Conservation (phyloP, 2,797 vertebrate species). For the Tamandua tetradactyla region DNA sequence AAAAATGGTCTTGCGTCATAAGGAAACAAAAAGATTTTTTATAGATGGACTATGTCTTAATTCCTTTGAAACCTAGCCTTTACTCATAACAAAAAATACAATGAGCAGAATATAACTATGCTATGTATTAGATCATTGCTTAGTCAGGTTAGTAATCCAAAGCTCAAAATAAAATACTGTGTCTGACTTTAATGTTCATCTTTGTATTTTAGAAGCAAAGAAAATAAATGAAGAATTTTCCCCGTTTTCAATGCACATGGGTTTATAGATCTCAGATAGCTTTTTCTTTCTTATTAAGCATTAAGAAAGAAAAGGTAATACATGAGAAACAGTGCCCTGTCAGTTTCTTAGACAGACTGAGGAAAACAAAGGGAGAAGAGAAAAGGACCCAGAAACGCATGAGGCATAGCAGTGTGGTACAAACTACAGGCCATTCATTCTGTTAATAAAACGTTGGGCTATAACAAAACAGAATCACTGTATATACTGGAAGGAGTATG, state of each 20-base stretch:
- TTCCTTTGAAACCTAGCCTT: constrained; percentile 39
- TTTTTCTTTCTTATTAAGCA: neutral
- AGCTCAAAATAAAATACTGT: neutral
- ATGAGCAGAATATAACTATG: neutral
- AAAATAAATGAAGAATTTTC: no score
- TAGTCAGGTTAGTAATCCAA: neutral
- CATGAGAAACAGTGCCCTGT: neutral
- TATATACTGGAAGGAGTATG: accelerated
- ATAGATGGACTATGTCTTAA: neutral
- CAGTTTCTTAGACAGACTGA: neutral
- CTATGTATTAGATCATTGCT: neutral
- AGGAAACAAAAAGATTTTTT: constrained; percentile 20
- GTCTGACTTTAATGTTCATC: neutral
- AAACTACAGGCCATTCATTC: neutral
- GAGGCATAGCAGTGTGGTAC: neutral
- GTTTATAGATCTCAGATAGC: neutral
- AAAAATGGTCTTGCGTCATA: constrained; percentile 42
- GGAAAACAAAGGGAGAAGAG: neutral
- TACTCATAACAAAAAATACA: neutral
- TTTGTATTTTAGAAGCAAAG: neutral
- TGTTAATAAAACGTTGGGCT: neutral
- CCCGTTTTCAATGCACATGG: neutral
- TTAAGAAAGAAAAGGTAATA: neutral
- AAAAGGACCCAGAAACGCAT: neutral
- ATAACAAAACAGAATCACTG: neutral